Evolutionary conservation across 2,113 vertebrate genomes (phyloP).

Genomic region (Phyllopteryx taeniolatus): DNA sequence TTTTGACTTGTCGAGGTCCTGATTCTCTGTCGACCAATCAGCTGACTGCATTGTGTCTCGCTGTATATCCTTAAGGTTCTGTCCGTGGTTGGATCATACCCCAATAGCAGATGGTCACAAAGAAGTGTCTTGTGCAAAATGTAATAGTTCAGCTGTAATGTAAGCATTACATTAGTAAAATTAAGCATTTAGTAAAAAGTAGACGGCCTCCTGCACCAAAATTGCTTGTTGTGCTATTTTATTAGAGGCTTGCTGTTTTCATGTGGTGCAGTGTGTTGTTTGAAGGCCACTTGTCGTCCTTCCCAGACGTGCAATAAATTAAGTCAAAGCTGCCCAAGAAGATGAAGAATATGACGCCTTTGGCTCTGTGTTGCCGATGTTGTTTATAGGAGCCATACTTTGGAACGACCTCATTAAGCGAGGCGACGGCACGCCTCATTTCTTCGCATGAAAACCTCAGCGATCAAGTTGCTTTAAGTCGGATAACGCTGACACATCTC

Average conservation of each 20-base stretch:
- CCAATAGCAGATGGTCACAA: too few species aligned
- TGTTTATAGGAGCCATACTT: constrained; percentile 16
- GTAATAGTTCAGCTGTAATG: neutral
- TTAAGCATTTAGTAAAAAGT: neutral
- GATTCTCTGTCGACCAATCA: neutral
- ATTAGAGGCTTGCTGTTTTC: neutral
- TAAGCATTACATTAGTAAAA: too few species aligned
- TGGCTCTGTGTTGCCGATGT: neutral
- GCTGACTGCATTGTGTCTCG: neutral
- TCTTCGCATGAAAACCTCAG: constrained; percentile 22
- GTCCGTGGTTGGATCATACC: too few species aligned
- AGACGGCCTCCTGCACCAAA: neutral
- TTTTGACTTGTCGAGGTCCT: neutral
- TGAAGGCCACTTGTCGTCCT: neutral
- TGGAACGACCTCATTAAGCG: constrained; percentile 21
- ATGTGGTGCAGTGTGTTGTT: neutral
- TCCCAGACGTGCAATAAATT: neutral
- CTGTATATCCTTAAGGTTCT: neutral
- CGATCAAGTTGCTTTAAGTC: constrained; percentile 28
- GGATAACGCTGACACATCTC: constrained; percentile 26
- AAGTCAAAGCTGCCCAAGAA: neutral
- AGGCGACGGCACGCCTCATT: constrained; percentile 12
- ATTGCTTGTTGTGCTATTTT: neutral
- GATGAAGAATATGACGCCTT: neutral
- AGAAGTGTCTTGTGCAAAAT: neutral